These are phyloP conservation scores for Neosilurus hyrtlii DNA, from an alignment of 2,797 vertebrate species.

Conservation along the genomic window DNA sequence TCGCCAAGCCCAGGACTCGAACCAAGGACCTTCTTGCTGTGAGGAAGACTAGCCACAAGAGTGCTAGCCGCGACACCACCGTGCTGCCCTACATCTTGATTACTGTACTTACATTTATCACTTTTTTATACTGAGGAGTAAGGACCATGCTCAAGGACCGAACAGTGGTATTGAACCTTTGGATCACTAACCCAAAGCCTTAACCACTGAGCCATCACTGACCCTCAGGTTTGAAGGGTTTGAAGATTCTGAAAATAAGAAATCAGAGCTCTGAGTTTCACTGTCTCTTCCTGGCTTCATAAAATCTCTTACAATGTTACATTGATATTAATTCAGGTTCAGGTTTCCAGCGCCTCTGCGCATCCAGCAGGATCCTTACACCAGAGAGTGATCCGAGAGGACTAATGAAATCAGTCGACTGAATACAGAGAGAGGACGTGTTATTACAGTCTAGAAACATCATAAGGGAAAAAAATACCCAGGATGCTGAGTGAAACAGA, in stretches of 20 bases:
- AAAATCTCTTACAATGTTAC: not conserved
- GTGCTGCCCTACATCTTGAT: too few relatives aligned
- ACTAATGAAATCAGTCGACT: not conserved
- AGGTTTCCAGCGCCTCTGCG: slow-evolving; percentile 19
- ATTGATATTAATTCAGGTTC: slow-evolving; percentile 35
- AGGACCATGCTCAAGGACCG: too few relatives aligned
- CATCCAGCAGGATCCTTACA: slow-evolving; percentile 1
- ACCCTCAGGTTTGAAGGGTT: not conserved
- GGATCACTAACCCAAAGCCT: too few relatives aligned
- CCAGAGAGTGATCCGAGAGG: not conserved
- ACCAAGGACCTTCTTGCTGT: too few relatives aligned
- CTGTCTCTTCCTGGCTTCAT: slow-evolving; percentile 29
- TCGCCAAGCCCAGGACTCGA: too few relatives aligned
- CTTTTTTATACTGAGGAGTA: too few relatives aligned
- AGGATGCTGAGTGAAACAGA: slow-evolving; percentile 39
- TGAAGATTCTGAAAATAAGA: slow-evolving; percentile 15
- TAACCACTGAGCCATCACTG: too few relatives aligned
- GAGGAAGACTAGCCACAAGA: too few relatives aligned
- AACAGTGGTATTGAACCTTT: too few relatives aligned
- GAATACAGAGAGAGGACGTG: slow-evolving; percentile 38
- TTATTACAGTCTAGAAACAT: slow-evolving; percentile 45
- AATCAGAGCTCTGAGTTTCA: slow-evolving; percentile 41
- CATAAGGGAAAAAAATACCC: not conserved
- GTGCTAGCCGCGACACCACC: too few relatives aligned
- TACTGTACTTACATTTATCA: too few relatives aligned